phyloP scores from a whole-genome alignment of 2,888 invertebrate species.

The Acrobasis repandana region DNA sequence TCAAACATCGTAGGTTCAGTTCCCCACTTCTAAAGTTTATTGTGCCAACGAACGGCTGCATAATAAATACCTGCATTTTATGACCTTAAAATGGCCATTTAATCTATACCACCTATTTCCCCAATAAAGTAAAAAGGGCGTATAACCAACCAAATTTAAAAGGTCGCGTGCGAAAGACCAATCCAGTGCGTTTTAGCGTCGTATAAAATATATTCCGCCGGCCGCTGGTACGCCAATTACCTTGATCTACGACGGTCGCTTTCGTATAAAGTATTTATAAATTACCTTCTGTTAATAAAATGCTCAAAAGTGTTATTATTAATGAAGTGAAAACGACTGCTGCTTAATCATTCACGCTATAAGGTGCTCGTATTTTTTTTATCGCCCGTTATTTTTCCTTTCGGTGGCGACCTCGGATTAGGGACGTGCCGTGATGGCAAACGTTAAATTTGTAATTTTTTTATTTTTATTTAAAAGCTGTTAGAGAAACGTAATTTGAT shows the following conservation, averaged over 20 bases:
- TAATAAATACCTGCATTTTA: conserved; percentile 7
- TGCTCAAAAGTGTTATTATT: conserved; percentile 71
- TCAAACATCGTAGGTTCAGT: neutral
- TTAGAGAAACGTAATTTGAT: conserved; percentile 2
- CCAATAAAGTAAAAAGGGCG: conserved; percentile 20
- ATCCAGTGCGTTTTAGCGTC: conserved; percentile 54
- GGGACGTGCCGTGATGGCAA: conserved; percentile 20
- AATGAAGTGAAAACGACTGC: conserved; percentile 71
- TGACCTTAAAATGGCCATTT: conserved; percentile 11
- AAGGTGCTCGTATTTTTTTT: conserved; percentile 24
- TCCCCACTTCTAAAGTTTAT: neutral
- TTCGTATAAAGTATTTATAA: conserved; percentile 71
- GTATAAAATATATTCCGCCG: conserved; percentile 58
- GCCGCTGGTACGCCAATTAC: conserved; percentile 72
- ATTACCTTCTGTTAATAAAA: conserved; percentile 71
- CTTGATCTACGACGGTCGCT: conserved; percentile 69
- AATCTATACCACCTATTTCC: conserved; percentile 19
- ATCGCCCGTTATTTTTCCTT: conserved; percentile 23
- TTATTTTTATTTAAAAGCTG: conserved; percentile 14
- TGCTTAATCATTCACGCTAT: conserved; percentile 59
- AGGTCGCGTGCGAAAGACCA: conserved; percentile 59
- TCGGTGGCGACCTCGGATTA: conserved; percentile 20
- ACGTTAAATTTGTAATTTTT: conserved; percentile 20
- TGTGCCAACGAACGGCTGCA: neutral
- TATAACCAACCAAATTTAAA: conserved; percentile 30